Evolutionary conservation across 2,113 vertebrate genomes (phyloP).

Genomic region (Coptodon rendalli): DNA sequence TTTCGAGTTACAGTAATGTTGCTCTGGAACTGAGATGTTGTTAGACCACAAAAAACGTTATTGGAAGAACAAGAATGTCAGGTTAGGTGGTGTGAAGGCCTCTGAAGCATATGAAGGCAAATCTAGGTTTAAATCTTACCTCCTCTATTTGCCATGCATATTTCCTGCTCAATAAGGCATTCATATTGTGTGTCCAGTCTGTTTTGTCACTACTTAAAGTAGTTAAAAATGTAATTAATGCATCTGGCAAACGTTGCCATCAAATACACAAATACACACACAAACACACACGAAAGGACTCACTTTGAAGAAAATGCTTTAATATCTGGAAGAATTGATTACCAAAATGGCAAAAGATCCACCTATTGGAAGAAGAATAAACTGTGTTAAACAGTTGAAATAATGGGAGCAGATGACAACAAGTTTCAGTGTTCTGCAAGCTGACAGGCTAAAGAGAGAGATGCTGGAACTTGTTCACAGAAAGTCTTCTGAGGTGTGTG

Average conservation of each 20-base stretch:
- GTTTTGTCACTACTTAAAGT: neutral
- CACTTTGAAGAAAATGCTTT: neutral
- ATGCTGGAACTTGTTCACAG: conserved; percentile 70
- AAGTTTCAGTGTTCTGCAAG: conserved; percentile 43
- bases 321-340: neutral
- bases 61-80: neutral
- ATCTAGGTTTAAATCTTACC: neutral
- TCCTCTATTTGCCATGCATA: neutral
- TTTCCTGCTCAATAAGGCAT: neutral
- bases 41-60: neutral
- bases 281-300: neutral
- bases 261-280: neutral
- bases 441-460: conserved; percentile 53
- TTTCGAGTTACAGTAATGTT: neutral
- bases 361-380: neutral
- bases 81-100: neutral
- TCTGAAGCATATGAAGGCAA: neutral
- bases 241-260: neutral
- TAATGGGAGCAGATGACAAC: neutral
- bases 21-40: neutral
- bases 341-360: neutral
- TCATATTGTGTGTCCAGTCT: neutral
- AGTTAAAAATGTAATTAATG: neutral
- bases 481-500: conserved; percentile 28
- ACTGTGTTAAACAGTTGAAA: neutral